These are phyloP conservation scores for Oreochromis niloticus DNA, from an alignment of 2,113 vertebrate genomes.

Conservation along the genomic window DNA sequence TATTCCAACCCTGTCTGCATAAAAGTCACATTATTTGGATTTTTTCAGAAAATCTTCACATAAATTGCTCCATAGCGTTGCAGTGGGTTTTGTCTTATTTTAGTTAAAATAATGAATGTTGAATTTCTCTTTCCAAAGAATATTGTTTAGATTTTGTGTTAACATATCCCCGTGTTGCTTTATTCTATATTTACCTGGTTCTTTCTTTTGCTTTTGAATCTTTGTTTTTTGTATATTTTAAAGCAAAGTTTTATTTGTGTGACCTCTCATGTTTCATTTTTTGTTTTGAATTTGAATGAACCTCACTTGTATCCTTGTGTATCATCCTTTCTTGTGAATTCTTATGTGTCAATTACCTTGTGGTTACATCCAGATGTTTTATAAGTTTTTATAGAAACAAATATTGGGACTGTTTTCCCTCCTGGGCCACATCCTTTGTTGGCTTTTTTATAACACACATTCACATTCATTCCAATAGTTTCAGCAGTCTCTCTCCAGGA, in stretches of 20 bases:
- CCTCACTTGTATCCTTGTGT: not conserved
- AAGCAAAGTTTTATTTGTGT: not conserved
- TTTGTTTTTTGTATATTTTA: not conserved
- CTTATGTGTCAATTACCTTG: not conserved
- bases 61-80: not conserved
- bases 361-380: not conserved
- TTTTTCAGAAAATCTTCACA: not conserved
- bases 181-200: not conserved
- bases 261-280: not conserved
- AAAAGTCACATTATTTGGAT: not conserved
- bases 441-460: not conserved
- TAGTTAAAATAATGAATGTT: not conserved
- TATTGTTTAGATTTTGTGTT: not conserved
- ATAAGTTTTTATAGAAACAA: not conserved
- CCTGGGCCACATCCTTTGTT: not conserved
- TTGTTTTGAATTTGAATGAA: not conserved
- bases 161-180: not conserved
- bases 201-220: not conserved
- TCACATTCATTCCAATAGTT: not conserved
- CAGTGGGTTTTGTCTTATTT: not conserved
- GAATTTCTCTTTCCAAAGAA: not conserved
- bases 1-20: not conserved
- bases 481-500: not conserved
- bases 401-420: not conserved
- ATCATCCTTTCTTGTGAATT: not conserved